phyloP scores from a whole-genome alignment of 1,140 invertebrate species.

The Leptinotarsa defecta region DNA sequence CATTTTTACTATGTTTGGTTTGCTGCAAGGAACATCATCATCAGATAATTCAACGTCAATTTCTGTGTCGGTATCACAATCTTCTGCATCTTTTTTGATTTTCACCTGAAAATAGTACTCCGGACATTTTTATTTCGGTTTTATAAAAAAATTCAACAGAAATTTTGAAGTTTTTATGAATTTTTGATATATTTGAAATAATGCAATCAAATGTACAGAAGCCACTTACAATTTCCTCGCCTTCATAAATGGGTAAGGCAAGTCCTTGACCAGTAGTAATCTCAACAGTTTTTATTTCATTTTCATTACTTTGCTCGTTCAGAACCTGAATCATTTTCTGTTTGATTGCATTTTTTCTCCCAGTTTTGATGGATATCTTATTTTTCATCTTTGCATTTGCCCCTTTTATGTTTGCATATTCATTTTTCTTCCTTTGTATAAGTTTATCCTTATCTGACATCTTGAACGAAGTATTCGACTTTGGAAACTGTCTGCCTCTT shows the following conservation, averaged over 20 bases:
- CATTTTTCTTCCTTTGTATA: too few species aligned
- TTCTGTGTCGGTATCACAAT: conserved; percentile 63
- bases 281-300: conserved; percentile 54
- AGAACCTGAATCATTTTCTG: conserved; percentile 49
- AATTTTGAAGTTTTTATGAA: background rate
- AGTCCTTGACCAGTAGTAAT: conserved; percentile 60
- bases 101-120: conserved; percentile 38
- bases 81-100: conserved; percentile 57
- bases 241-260: conserved; percentile 61
- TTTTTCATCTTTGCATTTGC: too few species aligned
- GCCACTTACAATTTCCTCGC: conserved; percentile 63
- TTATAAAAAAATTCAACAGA: too few species aligned
- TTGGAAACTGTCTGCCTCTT: too few species aligned
- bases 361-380: background rate
- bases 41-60: conserved; percentile 63
- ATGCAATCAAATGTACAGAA: too few species aligned
- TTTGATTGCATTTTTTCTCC: conserved; percentile 21
- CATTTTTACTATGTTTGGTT: conserved; percentile 26
- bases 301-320: conserved; percentile 50
- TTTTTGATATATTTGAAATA: background rate
- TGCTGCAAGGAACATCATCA: conserved; percentile 40
- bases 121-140: too few species aligned
- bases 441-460: too few species aligned
- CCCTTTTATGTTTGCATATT: too few species aligned
- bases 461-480: too few species aligned